A percentile compares a stretch with the other conserved stretches of the same genome.
These are phyloP conservation scores for Cryptoprocta ferox DNA, from an alignment of 2,797 vertebrate species.

Conservation along the genomic window DNA sequence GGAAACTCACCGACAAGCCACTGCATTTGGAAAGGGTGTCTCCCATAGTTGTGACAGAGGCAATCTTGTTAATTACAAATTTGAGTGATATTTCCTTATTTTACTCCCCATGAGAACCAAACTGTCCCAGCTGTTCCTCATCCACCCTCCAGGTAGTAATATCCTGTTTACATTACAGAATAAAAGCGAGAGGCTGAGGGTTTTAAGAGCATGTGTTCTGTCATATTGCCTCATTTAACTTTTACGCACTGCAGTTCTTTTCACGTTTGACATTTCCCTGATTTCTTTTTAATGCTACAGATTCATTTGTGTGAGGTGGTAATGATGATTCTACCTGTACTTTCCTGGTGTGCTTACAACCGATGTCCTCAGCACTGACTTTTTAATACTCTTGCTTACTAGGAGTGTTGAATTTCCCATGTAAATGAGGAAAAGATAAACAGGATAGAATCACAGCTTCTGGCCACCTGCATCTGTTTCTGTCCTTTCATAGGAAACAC, in stretches of 20 bases:
- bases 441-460: neutral
- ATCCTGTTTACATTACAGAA: constrained; percentile 64
- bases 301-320: constrained; percentile 19
- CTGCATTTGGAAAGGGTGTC: neutral
- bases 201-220: constrained; percentile 60
- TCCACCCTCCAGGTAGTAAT: constrained; percentile 62
- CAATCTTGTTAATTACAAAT: constrained; percentile 62
- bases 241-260: constrained; percentile 56
- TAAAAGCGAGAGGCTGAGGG: constrained; percentile 57
- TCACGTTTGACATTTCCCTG: constrained; percentile 33
- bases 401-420: neutral
- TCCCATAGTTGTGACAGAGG: constrained; percentile 24
- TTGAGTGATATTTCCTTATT: constrained; percentile 45
- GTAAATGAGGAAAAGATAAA: neutral
- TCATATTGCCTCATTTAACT: constrained; percentile 69
- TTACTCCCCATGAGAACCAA: constrained; percentile 51
- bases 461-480: neutral
- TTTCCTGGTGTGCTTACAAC: neutral
- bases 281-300: constrained; percentile 64
- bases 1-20: constrained; percentile 58
- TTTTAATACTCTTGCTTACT: neutral
- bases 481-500: neutral
- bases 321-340: neutral
- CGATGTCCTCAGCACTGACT: neutral
- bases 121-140: constrained; percentile 59